Evolutionary conservation across 2,797 vertebrate species (phyloP), one percentile per base, ranked within the genome.

Genomic region (Melanotaenia pygmaea): DNA sequence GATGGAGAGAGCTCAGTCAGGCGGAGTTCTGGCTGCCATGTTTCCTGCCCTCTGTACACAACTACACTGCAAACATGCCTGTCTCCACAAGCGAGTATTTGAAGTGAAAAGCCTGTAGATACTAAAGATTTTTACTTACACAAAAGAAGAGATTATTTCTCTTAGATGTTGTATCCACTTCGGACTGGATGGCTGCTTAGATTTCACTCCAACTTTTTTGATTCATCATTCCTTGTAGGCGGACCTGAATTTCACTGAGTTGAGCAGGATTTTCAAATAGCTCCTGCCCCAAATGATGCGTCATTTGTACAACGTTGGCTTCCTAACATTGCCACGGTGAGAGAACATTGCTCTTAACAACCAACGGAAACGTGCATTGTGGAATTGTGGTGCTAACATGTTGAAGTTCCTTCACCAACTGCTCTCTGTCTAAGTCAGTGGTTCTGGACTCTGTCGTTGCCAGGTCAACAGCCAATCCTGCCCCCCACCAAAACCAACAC

Each of bases 151-250:
- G 58, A 28, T 5, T 7, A 20, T 28, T 58, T 53, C 54, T 74
- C 3, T 62, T 60, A 38, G 60, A 47, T 38, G 43, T 47, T 26
- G 26, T 10, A 1, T 63, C 50, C 74, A n/a, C 47, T 22, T 77
- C 45, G 16, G 58, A 47, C 65, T 26, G 66, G 43, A 59, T 12
- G 47, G 47, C 59, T 57, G 5, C 69, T 81, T 22, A 69, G 70
- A 54, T 68, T 70, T 61, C 79, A 64, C 86, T 68, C 75, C 76
- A 40, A 38, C 59, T 54, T 45, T 22, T 75, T 58, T 70, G 43
- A 70, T 28, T 81, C 84, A 64, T 83, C 80, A 73, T 87, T 85
- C 77, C 82, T 65, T 26, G 67, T 70, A 61, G 75, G 60, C 13
- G 68, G 76, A 77, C 65, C 64, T 54, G 61, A 50, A 8, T 64